phyloP scores from a whole-genome alignment of 2,113 vertebrate genomes.

The Macheiramphus alcinus region DNA sequence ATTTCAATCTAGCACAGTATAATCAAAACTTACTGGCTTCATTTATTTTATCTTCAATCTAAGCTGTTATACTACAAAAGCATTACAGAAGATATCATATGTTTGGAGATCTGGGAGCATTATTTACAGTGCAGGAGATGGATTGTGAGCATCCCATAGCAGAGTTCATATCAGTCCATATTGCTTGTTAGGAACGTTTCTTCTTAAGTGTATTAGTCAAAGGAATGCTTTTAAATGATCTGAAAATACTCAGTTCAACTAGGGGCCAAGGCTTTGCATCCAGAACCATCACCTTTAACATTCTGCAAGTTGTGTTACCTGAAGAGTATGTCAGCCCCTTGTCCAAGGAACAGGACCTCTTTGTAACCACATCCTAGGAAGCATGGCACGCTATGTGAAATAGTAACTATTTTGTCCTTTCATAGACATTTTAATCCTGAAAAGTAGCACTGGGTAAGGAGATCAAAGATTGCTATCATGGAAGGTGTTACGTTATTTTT shows the following conservation, averaged over 20 bases:
- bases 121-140: background rate
- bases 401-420: background rate
- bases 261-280: background rate
- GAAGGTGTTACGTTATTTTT: background rate
- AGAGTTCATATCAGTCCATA: background rate
- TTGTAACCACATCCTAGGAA: background rate
- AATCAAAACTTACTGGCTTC: background rate
- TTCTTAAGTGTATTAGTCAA: background rate
- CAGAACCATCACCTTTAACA: background rate
- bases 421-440: background rate
- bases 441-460: background rate
- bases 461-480: background rate
- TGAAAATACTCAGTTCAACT: background rate
- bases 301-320: background rate
- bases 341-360: fast-evolving
- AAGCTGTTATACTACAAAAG: background rate
- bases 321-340: background rate
- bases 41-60: background rate
- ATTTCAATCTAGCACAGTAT: background rate
- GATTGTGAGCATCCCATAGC: background rate
- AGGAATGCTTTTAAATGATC: background rate
- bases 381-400: background rate
- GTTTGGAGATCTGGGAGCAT: background rate
- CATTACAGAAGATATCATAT: background rate
- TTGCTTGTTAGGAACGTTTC: background rate